phyloP scores from a whole-genome alignment of 2,888 invertebrate species.

The Scrobipalpa costella region DNA sequence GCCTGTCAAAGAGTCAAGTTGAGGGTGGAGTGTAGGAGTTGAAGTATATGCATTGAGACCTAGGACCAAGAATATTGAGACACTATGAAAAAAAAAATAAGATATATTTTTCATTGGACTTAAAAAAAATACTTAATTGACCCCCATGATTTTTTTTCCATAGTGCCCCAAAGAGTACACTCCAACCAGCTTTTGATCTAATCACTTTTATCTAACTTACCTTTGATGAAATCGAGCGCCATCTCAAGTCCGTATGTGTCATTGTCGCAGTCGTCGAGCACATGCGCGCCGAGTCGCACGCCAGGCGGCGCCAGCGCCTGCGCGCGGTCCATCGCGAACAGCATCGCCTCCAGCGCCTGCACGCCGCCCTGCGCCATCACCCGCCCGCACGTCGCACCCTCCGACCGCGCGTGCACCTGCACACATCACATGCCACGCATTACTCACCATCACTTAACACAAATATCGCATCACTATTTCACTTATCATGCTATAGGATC shows the following conservation, averaged over 20 bases:
- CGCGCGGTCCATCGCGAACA: constrained; percentile 91
- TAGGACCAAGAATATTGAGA: no score
- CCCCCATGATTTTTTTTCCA: no score
- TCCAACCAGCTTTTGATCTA: neutral
- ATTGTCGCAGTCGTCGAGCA: constrained; percentile 95
- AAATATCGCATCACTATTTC: neutral
- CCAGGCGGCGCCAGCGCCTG: constrained; percentile 84
- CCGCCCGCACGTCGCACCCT: constrained; percentile 89
- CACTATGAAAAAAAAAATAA: no score
- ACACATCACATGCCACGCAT: constrained; percentile 1
- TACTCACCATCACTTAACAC: neutral
- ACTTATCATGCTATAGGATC: constrained; percentile 30
- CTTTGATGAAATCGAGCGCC: constrained; percentile 96
- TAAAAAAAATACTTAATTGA: no score
- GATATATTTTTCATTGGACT: no score
- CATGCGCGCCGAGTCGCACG: constrained; percentile 89
- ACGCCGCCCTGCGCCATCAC: constrained; percentile 95
- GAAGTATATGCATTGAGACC: no score
- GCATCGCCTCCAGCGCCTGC: constrained; percentile 93
- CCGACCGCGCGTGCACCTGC: constrained; percentile 89
- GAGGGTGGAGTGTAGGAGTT: no score
- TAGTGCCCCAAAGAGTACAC: no score
- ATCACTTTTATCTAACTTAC: constrained; percentile 63
- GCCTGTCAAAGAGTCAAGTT: no score
- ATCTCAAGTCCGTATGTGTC: constrained; percentile 96